Evolutionary conservation across 2,113 vertebrate genomes (phyloP).

Genomic region (Gobius niger): DNA sequence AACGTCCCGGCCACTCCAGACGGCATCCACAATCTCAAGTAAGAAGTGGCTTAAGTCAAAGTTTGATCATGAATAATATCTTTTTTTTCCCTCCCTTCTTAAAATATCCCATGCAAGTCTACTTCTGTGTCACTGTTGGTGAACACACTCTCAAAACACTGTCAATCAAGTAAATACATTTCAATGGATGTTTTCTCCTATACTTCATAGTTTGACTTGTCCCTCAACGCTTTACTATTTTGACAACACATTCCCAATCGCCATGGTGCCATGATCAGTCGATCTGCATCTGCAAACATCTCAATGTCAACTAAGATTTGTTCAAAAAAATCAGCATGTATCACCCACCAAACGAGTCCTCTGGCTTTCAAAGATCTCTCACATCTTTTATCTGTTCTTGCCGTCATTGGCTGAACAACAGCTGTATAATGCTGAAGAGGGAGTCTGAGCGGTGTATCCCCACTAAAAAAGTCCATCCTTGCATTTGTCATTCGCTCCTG

Average conservation of each 20-base stretch:
- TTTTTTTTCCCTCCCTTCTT: too few relatives aligned
- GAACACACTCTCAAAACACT: too few relatives aligned
- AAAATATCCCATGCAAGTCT: too few relatives aligned
- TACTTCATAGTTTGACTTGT: not conserved
- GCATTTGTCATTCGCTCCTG: conserved; percentile 35
- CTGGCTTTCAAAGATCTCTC: not conserved
- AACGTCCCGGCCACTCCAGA: conserved; percentile 87
- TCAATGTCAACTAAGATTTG: not conserved
- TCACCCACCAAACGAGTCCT: not conserved
- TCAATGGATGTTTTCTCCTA: too few relatives aligned
- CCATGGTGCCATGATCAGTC: not conserved
- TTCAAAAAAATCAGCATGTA: not conserved
- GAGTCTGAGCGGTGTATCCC: not conserved
- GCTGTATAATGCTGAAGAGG: conserved; percentile 1
- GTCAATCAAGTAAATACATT: too few relatives aligned
- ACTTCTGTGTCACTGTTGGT: too few relatives aligned
- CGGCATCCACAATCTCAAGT: conserved; percentile 88
- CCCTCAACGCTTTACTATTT: not conserved
- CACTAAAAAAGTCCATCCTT: conserved; percentile 15
- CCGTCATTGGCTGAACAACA: conserved; percentile 12
- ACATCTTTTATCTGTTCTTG: conserved; percentile 11
- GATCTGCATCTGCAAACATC: not conserved
- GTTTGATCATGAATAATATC: too few relatives aligned
- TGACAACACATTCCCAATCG: not conserved
- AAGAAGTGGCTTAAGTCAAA: conserved; percentile 27